Percentiles rank a stretch among this genome's conserved stretches.
These are phyloP conservation scores for Heliconius ethilla DNA, from an alignment of 2,888 invertebrate species.

Conservation along the genomic window DNA sequence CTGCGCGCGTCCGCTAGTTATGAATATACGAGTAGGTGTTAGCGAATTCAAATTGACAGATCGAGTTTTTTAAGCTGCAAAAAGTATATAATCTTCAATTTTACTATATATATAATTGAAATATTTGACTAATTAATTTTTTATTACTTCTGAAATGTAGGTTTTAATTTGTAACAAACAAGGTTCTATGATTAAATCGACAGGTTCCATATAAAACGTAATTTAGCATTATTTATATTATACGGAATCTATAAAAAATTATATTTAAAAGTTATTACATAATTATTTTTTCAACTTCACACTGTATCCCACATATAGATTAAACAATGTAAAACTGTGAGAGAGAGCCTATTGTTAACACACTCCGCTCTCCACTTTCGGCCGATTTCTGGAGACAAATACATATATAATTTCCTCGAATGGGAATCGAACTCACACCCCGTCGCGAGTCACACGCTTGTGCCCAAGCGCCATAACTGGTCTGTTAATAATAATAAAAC, in stretches of 20 bases:
- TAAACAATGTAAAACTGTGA: no score
- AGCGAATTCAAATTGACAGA: background rate
- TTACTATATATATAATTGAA: background rate
- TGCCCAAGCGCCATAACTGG: no score
- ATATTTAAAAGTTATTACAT: background rate
- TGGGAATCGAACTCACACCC: no score
- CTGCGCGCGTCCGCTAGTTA: no score
- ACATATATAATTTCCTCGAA: no score
- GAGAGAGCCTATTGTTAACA: no score
- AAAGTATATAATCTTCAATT: constrained; percentile 9
- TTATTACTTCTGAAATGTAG: background rate
- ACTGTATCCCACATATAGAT: no score
- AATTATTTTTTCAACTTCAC: no score
- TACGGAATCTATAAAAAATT: no score
- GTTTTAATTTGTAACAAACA: background rate
- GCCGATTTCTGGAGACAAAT: no score
- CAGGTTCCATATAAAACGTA: background rate
- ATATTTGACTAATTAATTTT: constrained; percentile 24
- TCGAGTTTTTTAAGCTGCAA: background rate
- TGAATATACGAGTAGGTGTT: constrained; percentile 4
- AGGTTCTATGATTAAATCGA: background rate
- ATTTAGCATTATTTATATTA: background rate
- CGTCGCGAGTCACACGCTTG: no score
- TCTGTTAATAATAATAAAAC: background rate
- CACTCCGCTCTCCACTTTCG: no score